Evolutionary conservation across 2,888 invertebrate genomes (phyloP), one percentile per base, ranked within the genome.

Genomic region (Hoplodrina ambigua): DNA sequence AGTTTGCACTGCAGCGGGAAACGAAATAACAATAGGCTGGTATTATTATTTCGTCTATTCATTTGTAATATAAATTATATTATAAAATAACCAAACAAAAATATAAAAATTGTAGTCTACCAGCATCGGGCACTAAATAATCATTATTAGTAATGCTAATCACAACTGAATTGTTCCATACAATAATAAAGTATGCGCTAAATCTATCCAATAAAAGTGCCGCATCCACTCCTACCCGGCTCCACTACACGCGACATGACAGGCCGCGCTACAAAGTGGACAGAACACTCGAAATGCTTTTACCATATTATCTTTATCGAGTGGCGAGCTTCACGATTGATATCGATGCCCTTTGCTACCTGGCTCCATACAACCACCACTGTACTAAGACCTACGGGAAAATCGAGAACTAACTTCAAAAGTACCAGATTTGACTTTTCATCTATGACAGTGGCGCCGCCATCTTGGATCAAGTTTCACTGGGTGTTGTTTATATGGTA

Each of bases 291-390:
- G 70, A 84, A 77, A 84, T 75, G 88, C 87, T 87, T 86, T 88
- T 83, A 86, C 72, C 80, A 75, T 78, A 80, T 85, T 88, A 87
- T 86, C 87, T 81, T 54, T 67, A 75, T 81, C 60, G 73, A 86
- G 82, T 79, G 78, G 57, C 52, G 57, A 71, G 75, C 70, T 67
- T 59, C 68, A 46, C 64, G 57, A 66, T 75, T 85, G 77, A 79
- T 81, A 81, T 57, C 52, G 56, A 61, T 61, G 65, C 33, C 76
- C 81, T 63, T 77, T 53, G 62, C 81, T 81, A 77, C 71, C 77
- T 81, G 75, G 37, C 59, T 46, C 33, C 11, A 11, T 52, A 52
- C 37, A 4, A 6, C 15, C 13, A 57, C 75, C 75, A 56, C 0
- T 44, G 11, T 61, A 53, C 2, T 7, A 13, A 57, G 53, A 80